Evolutionary conservation across 1,140 invertebrate genomes (phyloP), one percentile per base, ranked within the genome.

Genomic region (Drosophila bocqueti): DNA sequence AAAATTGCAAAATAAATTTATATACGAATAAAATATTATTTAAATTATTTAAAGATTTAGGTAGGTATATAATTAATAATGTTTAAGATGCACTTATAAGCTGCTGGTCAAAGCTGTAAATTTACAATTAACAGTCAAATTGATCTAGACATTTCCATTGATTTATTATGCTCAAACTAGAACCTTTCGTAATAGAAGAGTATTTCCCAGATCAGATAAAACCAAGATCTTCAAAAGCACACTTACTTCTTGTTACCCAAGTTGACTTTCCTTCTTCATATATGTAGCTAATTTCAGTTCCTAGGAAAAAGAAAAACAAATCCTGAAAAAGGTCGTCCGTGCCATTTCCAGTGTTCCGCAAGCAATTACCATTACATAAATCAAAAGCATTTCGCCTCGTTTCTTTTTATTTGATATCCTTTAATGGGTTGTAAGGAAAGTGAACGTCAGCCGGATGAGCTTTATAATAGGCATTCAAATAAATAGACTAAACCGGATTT

Each of bases 391-490:
- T 71, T 66, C 31, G 60, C 47, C 6, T 34, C 36, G 18, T 16
- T 50, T 52, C 4, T 26, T 72, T 61, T 73, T 73, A 61, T 73
- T 61, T 50, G 29, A 69, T 67, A 62, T 77, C 43, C 43, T 43
- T 62, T 62, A 52, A 58, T 76, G 24, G 38, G 29, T 10, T 31
- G 36, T 46, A 36, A 77, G 21, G 49, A 78, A 65, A 64, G 54
- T 65, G 31, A 79, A 52, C 75, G 59, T 24, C 77, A 64, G 71
- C 84, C 84, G 84, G 84, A 87, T 87, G 66, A 81, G 68, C 77
- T 81, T 87, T 89, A 87, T 89, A 87, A 69, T 87, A 84, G 84
- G 84, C 84, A 81, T 84, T 89, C 67, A 89, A 89, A 87, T 89
- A 87, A 89, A 87, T 90, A 89, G 81, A 89, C 81, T 87, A 24